Base-by-base conservation (phyloP, 2,113 vertebrate species). In the Ia io region DNA sequence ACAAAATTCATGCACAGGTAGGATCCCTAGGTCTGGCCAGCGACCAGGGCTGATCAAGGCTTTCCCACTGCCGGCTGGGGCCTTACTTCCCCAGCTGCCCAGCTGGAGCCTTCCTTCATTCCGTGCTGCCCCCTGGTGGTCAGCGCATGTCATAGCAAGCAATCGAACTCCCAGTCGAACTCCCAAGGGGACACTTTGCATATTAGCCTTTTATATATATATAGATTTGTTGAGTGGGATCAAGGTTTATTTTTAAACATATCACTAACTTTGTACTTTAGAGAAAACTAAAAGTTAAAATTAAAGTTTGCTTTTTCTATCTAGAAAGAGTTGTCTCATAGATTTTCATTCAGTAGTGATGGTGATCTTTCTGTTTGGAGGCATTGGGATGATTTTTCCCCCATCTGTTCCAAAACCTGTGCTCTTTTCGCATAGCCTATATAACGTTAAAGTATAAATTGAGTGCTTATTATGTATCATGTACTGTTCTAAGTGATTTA, bases 241-340 rank as follows among this genome's bases (percentile, higher is more conserved):
- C 59, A 88, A 79, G 25, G 16, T 73, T 94, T 95, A 69, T 84
- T 73, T 97, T 90, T 89, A 79, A 83, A 73, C 28, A 28, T 79
- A 11, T 90, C 30, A 71, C 44, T n/a, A 96, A 73, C 14, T 70
- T 70, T 91, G 37, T 92, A 42, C 74, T 86, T 74, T 73, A 77
- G 67, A 86, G 47, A 94, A 88, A 13, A 2, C 47, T 56, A 37
- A 59, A 96, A 42, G 18, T 74, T 95, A 91, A 59, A 93, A 90
- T 86, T 83, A 90, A 95, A 89, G 0, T 25, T 84, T 95, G 13
- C 30, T 78, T 2, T 69, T 92, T 69, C 88, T 59, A 37, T 80
- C 37, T 22, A 49, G 32, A 74, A 37, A 92, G 51, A 70, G 17
- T 28, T 84, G 22, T 93, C n/a, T 35, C 40, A 53, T 61, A 76